Evolutionary conservation across 2,797 vertebrate species (phyloP).

Genomic region (Nothura maculosa): DNA sequence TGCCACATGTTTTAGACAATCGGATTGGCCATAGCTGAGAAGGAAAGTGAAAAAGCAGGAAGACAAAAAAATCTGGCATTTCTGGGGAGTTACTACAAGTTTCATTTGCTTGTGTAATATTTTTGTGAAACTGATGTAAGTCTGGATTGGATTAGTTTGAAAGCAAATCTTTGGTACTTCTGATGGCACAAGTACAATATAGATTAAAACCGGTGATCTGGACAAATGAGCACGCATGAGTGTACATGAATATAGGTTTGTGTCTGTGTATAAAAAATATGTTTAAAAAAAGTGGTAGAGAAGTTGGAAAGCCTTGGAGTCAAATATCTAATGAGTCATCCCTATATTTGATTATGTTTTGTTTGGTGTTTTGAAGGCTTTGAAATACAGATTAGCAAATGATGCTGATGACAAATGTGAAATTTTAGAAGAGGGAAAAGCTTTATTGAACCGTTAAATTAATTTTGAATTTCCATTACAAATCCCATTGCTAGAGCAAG

Average conservation of each 20-base stretch:
- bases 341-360: background rate
- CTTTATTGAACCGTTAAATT: slow-evolving; percentile 3
- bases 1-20: background rate
- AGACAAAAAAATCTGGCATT: background rate
- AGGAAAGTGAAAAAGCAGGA: background rate
- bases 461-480: background rate
- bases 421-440: background rate
- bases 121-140: background rate
- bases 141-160: background rate
- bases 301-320: background rate
- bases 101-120: background rate
- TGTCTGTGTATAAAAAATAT: background rate
- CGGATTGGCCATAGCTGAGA: background rate
- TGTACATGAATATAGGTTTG: background rate
- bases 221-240: background rate
- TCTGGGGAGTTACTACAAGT: background rate
- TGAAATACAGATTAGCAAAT: background rate
- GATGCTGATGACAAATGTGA: background rate
- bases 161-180: background rate
- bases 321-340: background rate
- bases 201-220: background rate
- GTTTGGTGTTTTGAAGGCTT: background rate
- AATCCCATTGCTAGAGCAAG: background rate
- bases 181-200: background rate
- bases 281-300: background rate